Conservation (phyloP, 2,888 invertebrate genomes). For the Cephus rjabovi region DNA sequence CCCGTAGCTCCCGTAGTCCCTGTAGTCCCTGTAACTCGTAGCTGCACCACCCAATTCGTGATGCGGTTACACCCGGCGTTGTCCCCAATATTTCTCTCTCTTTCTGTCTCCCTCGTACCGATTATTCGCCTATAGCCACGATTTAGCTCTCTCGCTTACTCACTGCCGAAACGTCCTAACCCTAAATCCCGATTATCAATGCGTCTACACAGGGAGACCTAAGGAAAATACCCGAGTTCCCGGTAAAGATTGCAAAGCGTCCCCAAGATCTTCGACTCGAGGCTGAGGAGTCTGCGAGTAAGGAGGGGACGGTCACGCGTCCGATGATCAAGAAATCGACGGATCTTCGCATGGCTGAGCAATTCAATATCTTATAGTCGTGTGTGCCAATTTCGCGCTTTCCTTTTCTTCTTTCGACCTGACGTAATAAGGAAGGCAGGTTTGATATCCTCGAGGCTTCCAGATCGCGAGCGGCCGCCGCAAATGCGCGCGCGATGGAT, state of each 20-base stretch:
- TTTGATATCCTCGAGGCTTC: no score
- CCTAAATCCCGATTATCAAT: no score
- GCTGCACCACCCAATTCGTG: conserved; percentile 43
- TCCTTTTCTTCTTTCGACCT: neutral
- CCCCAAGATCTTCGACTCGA: no score
- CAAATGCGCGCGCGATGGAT: no score
- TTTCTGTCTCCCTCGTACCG: neutral
- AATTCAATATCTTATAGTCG: conserved; percentile 16
- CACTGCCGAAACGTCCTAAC: no score
- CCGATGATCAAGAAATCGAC: conserved; percentile 26
- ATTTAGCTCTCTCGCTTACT: neutral
- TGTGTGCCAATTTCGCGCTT: neutral
- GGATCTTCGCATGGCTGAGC: conserved; percentile 39
- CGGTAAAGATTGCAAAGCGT: no score
- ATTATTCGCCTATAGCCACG: no score
- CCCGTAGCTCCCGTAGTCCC: conserved; percentile 39
- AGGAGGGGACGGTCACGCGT: neutral
- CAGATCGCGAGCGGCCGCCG: no score
- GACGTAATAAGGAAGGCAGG: no score
- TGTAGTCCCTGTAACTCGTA: conserved; percentile 28
- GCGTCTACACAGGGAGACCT: no score
- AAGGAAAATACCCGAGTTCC: no score
- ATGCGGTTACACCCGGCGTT: conserved; percentile 49
- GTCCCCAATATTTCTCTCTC: conserved; percentile 9
- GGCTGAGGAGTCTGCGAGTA: neutral